These are phyloP conservation scores for Archips crataeganus DNA, from an alignment of 2,888 invertebrate species.

Conservation along the genomic window DNA sequence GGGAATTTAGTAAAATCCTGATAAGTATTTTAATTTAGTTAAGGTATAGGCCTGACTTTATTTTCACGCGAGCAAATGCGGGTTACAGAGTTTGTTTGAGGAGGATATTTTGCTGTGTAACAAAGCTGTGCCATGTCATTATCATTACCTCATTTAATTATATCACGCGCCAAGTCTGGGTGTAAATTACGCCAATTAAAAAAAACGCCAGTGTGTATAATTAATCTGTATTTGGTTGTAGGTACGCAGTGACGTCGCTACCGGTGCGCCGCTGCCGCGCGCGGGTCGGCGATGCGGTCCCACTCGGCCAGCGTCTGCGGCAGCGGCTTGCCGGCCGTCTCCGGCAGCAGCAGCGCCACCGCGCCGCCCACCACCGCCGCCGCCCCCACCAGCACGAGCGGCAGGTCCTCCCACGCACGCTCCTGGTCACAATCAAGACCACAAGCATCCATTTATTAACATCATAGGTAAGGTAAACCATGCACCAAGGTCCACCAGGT, in stretches of 20 bases:
- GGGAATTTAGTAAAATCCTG: no score
- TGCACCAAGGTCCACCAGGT: no score
- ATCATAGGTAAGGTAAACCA: no score
- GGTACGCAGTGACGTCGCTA: not conserved
- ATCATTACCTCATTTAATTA: not conserved
- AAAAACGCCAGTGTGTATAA: not conserved
- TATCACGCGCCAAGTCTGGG: not conserved
- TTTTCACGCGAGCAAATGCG: no score
- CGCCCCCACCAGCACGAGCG: slow-evolving; percentile 58
- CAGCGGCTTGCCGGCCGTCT: slow-evolving; percentile 66
- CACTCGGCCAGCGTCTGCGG: slow-evolving; percentile 61
- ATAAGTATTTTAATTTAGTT: no score
- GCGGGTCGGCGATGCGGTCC: slow-evolving; percentile 40
- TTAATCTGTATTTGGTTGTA: not conserved
- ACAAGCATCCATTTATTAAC: not conserved
- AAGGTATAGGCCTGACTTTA: no score
- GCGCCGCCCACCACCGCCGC: slow-evolving; percentile 53
- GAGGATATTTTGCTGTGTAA: no score
- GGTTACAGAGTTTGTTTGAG: no score
- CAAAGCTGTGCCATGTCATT: no score
- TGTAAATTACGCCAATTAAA: not conserved
- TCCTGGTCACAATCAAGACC: slow-evolving; percentile 51
- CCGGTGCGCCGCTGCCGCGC: slow-evolving; percentile 6
- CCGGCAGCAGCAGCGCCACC: slow-evolving; percentile 60
- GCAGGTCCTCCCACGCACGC: slow-evolving; percentile 60